phyloP scores from a whole-genome alignment of 2,113 vertebrate genomes.

The Microtus oregoni region DNA sequence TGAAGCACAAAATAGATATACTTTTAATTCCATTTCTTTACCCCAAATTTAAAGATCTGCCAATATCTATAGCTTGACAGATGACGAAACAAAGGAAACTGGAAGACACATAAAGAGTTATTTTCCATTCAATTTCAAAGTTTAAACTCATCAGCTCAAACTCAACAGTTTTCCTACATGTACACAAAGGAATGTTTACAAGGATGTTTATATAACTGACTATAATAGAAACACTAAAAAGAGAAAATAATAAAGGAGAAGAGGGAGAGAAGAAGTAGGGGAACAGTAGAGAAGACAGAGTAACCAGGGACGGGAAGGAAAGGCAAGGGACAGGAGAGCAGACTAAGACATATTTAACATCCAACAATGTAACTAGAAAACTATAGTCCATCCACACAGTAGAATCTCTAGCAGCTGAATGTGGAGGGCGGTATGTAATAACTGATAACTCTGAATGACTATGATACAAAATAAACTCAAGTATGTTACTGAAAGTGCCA shows the following conservation, averaged over 20 bases:
- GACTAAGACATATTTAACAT: background rate
- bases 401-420: background rate
- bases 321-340: background rate
- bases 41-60: background rate
- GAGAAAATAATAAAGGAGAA: background rate
- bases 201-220: background rate
- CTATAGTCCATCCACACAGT: background rate
- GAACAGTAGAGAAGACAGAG: background rate
- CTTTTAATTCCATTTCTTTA: background rate
- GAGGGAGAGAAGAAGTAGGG: background rate
- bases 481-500: background rate
- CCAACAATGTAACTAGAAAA: background rate
- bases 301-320: rapidly evolving
- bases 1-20: background rate
- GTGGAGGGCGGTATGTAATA: background rate
- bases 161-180: background rate
- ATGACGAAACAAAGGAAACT: background rate
- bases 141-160: constrained; percentile 11
- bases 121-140: constrained; percentile 43
- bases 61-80: background rate
- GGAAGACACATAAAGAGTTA: background rate
- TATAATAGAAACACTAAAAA: background rate
- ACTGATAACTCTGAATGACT: background rate
- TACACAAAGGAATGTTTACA: background rate
- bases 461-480: background rate